These are phyloP conservation scores for Phoenicopterus ruber DNA, from an alignment of 2,113 vertebrate genomes.

Conservation along the genomic window DNA sequence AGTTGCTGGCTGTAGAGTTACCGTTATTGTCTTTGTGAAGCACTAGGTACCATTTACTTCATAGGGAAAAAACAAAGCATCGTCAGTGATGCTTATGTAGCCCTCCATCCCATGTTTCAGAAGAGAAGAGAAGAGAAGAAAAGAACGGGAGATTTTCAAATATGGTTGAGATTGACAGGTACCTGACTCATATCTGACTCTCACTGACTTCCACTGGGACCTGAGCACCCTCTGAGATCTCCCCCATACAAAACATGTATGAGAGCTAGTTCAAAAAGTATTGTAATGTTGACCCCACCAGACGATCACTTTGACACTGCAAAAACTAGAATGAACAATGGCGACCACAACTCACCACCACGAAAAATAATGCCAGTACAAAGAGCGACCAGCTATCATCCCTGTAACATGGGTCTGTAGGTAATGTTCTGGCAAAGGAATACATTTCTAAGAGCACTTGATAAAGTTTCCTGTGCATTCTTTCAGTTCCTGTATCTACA, in stretches of 20 bases:
- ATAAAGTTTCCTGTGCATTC: not conserved
- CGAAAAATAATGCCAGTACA: not conserved
- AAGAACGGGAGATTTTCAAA: not conserved
- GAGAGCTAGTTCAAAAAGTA: not conserved
- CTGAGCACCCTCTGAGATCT: not conserved
- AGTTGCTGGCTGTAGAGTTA: not conserved
- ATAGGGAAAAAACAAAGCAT: not conserved
- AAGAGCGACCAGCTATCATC: not conserved
- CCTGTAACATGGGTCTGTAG: not conserved
- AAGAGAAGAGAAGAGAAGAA: not conserved
- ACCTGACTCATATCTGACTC: not conserved
- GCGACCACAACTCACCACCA: not conserved
- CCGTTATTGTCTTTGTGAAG: not conserved
- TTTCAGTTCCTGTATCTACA: not conserved
- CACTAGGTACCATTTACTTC: not conserved
- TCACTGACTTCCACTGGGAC: not conserved
- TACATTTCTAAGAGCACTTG: not conserved
- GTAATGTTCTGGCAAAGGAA: not conserved
- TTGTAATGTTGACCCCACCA: not conserved
- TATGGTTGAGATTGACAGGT: not conserved
- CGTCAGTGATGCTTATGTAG: not conserved
- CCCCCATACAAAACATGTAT: not conserved
- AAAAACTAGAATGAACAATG: not conserved
- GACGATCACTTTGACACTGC: not conserved
- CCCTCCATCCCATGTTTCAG: not conserved